phyloP scores from a whole-genome alignment of 64 coral and sea anemone species.

The Actinia tenebrosa region DNA sequence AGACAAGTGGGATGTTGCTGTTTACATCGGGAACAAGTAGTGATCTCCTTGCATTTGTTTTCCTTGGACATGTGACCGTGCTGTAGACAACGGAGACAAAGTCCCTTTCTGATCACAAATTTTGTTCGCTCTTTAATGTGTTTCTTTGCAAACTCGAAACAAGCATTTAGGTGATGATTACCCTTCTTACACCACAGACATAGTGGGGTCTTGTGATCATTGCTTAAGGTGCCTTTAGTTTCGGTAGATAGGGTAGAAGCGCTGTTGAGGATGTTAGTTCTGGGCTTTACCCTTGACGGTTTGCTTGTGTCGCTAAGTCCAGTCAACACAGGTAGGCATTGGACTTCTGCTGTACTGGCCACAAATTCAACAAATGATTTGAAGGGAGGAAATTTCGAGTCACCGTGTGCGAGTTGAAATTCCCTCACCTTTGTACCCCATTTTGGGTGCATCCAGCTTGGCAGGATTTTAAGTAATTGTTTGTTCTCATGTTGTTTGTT shows the following conservation, averaged over 20 bases:
- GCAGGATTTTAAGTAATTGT: conserved; percentile 19
- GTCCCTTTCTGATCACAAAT: conserved; percentile 28
- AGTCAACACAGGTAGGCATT: conserved; percentile 25
- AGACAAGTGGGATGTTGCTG: conserved; percentile 17
- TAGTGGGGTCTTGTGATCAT: neutral
- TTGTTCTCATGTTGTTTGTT: conserved; percentile 40
- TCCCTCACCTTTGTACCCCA: conserved; percentile 25
- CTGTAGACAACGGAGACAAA: conserved; percentile 7
- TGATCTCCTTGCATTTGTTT: neutral
- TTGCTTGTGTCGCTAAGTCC: neutral
- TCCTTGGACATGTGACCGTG: conserved; percentile 22
- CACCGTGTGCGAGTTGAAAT: neutral
- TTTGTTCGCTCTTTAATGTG: conserved; percentile 3
- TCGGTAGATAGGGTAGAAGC: neutral
- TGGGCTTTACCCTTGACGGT: neutral
- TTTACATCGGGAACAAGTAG: neutral
- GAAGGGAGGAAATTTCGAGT: conserved; percentile 27
- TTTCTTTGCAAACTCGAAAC: conserved; percentile 14
- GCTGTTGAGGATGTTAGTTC: neutral
- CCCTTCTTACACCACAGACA: conserved; percentile 1
- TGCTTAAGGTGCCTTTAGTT: neutral
- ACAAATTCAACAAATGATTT: conserved; percentile 8
- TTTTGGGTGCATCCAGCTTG: conserved; percentile 30
- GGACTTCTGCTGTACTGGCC: conserved; percentile 18
- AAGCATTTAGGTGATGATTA: conserved; percentile 19